These are phyloP conservation scores for Montipora cactus DNA, from an alignment of 64 coral and sea anemone genomes.

Conservation along the genomic window DNA sequence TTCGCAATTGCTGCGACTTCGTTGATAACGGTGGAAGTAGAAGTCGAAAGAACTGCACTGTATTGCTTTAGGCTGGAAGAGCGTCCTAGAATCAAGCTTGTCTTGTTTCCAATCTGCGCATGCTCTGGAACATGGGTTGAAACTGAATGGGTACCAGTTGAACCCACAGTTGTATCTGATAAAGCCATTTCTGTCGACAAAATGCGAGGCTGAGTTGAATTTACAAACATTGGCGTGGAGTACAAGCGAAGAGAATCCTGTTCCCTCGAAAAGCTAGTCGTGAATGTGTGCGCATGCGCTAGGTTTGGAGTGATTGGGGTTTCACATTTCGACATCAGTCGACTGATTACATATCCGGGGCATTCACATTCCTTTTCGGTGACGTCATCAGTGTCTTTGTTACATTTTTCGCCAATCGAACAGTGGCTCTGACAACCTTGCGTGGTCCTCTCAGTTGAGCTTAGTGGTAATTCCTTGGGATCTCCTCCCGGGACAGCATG, in stretches of 20 bases:
- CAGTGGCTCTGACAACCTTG: not conserved
- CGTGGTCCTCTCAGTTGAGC: not conserved
- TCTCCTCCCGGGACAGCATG: not conserved
- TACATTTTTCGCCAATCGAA: not conserved
- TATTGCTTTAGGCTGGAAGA: not conserved
- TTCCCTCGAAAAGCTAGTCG: not conserved
- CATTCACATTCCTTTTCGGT: slow-evolving; percentile 25
- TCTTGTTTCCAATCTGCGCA: not conserved
- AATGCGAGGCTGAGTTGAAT: not conserved
- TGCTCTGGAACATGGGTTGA: not conserved
- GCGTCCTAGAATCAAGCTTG: not conserved
- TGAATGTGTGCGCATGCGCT: not conserved
- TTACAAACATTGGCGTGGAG: not conserved
- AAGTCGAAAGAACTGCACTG: not conserved
- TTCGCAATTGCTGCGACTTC: not conserved
- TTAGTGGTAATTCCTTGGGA: not conserved
- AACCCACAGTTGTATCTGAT: not conserved
- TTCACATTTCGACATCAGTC: not conserved
- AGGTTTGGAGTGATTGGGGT: not conserved
- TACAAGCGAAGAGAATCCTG: not conserved
- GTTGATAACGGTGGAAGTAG: not conserved
- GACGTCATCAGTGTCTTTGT: not conserved
- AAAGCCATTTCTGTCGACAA: not conserved
- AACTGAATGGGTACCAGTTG: not conserved
- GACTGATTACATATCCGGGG: not conserved